Conservation (phyloP, 2,113 vertebrate species). For the Pseudois nayaur region DNA sequence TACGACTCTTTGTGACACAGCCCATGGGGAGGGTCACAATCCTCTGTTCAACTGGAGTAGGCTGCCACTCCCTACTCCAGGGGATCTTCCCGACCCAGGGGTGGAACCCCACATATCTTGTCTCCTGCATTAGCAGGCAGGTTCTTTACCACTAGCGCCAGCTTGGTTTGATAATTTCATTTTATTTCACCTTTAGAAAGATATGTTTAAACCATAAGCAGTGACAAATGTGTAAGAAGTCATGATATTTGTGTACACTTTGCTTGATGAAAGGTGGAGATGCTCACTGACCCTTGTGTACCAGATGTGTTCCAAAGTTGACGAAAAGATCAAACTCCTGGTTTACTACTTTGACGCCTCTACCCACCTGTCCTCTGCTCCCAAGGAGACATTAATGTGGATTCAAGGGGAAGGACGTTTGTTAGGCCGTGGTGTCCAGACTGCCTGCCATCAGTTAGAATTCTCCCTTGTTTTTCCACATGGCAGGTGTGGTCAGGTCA, state of each 20-base stretch:
- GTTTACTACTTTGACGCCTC: background rate
- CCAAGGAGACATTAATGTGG: background rate
- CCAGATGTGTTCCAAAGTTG: background rate
- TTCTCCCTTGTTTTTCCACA: background rate
- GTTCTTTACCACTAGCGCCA: background rate
- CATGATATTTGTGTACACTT: background rate
- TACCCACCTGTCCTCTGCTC: background rate
- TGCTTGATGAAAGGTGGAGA: background rate
- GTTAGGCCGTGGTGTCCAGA: background rate
- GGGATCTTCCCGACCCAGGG: background rate
- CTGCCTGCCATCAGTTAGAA: background rate
- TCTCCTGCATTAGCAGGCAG: background rate
- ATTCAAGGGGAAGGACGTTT: background rate
- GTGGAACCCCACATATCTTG: background rate
- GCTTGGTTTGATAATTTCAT: background rate
- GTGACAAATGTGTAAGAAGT: background rate
- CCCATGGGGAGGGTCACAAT: background rate
- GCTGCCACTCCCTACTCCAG: background rate
- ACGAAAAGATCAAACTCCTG: background rate
- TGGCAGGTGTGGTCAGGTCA: background rate
- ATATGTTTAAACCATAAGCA: background rate
- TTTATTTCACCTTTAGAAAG: conserved; percentile 14
- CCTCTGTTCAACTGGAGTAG: background rate
- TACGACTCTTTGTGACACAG: background rate
- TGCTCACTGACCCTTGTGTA: background rate